A percentile compares a stretch with the other conserved stretches of the same genome.
Evolutionary conservation across 2,888 invertebrate species (phyloP).

Genomic region (Mesochorus sp.): DNA sequence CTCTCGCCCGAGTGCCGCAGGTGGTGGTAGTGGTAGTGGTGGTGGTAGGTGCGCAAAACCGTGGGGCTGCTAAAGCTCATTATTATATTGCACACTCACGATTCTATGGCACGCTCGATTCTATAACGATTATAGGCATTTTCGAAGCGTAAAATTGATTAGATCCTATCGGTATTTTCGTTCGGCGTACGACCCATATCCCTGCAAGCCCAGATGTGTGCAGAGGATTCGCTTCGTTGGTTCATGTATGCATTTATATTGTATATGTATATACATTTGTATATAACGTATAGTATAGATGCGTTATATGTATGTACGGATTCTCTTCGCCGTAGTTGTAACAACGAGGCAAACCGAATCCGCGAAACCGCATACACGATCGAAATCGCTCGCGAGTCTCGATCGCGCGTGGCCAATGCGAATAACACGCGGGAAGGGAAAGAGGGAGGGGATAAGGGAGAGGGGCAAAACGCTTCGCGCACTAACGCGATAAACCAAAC

Average conservation of each 20-base stretch:
- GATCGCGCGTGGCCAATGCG: constrained; percentile 18
- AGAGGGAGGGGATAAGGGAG: not conserved
- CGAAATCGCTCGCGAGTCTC: constrained; percentile 51
- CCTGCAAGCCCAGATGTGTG: constrained; percentile 8
- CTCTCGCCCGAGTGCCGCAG: constrained; percentile 14
- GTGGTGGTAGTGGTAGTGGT: too few species aligned
- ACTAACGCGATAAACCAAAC: constrained; percentile 39
- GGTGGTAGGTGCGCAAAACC: not conserved
- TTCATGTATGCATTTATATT: too few species aligned
- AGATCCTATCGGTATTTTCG: constrained; percentile 41
- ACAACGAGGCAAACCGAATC: too few species aligned
- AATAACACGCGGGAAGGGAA: not conserved
- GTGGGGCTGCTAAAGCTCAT: constrained; percentile 24
- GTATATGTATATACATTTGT: too few species aligned
- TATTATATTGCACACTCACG: constrained; percentile 22
- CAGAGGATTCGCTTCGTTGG: not conserved
- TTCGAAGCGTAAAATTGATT: constrained; percentile 48
- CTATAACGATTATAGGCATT: constrained; percentile 52
- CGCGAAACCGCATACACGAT: constrained; percentile 51
- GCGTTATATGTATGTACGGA: too few species aligned
- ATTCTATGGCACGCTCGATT: constrained; percentile 31
- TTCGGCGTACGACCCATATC: not conserved
- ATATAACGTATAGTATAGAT: too few species aligned
- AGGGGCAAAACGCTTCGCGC: constrained; percentile 17
- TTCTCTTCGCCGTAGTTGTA: too few species aligned